These are phyloP conservation scores for Scytalopus superciliaris DNA, from an alignment of 2,113 vertebrate genomes.

Conservation along the genomic window DNA sequence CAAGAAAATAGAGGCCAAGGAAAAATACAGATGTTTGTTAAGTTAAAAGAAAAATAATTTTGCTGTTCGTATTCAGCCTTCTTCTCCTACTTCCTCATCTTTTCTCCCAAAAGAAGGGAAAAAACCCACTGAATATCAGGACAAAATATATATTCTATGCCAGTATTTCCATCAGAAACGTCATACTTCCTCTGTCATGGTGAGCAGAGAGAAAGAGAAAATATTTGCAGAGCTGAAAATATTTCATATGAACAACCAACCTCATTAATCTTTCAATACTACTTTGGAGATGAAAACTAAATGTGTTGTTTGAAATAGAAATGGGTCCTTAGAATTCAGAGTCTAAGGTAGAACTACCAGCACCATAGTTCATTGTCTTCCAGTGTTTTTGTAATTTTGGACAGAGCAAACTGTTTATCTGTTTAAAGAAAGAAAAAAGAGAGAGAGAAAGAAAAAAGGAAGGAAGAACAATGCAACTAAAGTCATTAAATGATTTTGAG, in stretches of 20 bases:
- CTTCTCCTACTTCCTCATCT: background rate
- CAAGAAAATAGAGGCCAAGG: background rate
- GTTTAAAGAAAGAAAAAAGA: background rate
- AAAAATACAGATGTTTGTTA: background rate
- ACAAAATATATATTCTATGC: background rate
- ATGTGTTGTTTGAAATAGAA: background rate
- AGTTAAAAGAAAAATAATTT: background rate
- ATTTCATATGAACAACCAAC: background rate
- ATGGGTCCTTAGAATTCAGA: background rate
- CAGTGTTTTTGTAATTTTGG: background rate
- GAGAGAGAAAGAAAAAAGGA: background rate
- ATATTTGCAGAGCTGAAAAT: background rate
- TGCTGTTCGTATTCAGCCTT: background rate
- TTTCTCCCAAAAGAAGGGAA: background rate
- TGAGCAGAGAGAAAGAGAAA: background rate
- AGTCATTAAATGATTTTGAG: background rate
- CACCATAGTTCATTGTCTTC: background rate
- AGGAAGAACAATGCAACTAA: background rate
- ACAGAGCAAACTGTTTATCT: background rate
- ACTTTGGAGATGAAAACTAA: background rate
- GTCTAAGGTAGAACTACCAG: background rate
- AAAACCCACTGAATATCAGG: background rate
- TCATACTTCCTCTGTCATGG: background rate
- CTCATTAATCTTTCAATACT: background rate
- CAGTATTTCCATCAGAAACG: background rate